phyloP scores from a whole-genome alignment of 2,113 vertebrate genomes.

The Protobothrops flavoviridis region DNA sequence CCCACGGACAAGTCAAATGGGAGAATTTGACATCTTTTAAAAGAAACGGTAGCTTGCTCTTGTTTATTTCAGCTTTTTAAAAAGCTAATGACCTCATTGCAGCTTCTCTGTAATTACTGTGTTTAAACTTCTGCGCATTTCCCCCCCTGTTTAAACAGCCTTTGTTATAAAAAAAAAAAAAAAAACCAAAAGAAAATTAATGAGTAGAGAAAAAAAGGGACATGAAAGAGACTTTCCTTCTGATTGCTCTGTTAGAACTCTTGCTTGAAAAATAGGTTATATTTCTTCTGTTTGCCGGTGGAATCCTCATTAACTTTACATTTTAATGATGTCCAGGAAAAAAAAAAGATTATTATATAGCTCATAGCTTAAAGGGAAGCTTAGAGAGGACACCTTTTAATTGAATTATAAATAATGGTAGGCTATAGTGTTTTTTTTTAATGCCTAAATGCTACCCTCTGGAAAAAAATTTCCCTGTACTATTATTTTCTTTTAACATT shows the following conservation, averaged over 20 bases:
- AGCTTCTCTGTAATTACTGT: conserved; percentile 76
- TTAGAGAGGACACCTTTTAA: conserved; percentile 74
- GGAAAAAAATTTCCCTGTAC: conserved; percentile 32
- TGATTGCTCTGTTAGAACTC: conserved; percentile 92
- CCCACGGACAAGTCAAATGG: conserved; percentile 48
- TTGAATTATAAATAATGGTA: conserved; percentile 67
- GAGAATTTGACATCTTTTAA: conserved; percentile 55
- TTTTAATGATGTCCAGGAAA: conserved; percentile 90
- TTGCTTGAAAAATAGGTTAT: conserved; percentile 86
- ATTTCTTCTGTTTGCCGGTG: conserved; percentile 85
- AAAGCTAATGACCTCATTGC: conserved; percentile 72
- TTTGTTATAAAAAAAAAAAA: conserved; percentile 75
- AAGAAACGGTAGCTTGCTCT: conserved; percentile 59
- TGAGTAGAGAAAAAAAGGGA: conserved; percentile 90
- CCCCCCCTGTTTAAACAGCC: conserved; percentile 74
- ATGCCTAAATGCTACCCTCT: conserved; percentile 38
- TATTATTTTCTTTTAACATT: conserved; percentile 24
- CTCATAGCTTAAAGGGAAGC: conserved; percentile 76
- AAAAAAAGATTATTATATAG: conserved; percentile 73
- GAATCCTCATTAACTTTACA: conserved; percentile 93
- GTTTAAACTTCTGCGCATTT: conserved; percentile 75
- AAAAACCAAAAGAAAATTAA: conserved; percentile 80
- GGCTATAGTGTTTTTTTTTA: conserved; percentile 40
- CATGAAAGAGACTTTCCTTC: conserved; percentile 90
- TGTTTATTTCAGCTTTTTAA: conserved; percentile 73